A percentile compares a stretch with the other conserved stretches of the same genome.
Evolutionary conservation across 1,140 invertebrate species (phyloP).

Genomic region (Asbolus verrucosus): DNA sequence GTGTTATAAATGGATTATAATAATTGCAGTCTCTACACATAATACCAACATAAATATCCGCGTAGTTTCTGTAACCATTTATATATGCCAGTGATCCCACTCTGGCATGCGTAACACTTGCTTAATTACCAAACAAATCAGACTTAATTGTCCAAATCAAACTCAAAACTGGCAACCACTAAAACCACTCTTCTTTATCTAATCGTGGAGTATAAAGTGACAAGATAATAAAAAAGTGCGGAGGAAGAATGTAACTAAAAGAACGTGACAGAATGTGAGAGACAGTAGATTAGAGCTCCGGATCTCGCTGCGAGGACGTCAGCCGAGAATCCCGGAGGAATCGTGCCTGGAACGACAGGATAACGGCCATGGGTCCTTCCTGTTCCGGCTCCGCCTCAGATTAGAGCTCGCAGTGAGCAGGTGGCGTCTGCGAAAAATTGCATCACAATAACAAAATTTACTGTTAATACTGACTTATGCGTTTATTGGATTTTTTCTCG

Average conservation of each 20-base stretch:
- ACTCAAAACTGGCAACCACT: slow-evolving; percentile 4
- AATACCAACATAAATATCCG: slow-evolving; percentile 30
- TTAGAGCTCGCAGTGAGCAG: slow-evolving; percentile 25
- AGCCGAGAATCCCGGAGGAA: slow-evolving; percentile 29
- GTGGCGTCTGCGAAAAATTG: slow-evolving; percentile 18
- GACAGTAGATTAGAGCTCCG: slow-evolving; percentile 37
- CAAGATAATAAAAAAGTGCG: slow-evolving; percentile 12
- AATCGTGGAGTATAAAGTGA: slow-evolving; percentile 1
- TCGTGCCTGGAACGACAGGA: slow-evolving; percentile 34
- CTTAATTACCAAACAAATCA: slow-evolving; percentile 37
- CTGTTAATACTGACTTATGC: not conserved
- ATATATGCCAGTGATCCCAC: slow-evolving; percentile 4
- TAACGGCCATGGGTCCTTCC: slow-evolving; percentile 33
- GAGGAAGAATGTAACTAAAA: slow-evolving; percentile 8
- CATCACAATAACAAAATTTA: not conserved
- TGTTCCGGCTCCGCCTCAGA: slow-evolving; percentile 35
- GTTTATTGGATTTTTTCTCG: not conserved
- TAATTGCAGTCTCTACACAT: slow-evolving; percentile 11
- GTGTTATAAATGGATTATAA: slow-evolving; percentile 38
- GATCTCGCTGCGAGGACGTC: slow-evolving; percentile 19
- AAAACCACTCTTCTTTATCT: slow-evolving; percentile 5
- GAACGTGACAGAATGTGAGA: slow-evolving; percentile 31
- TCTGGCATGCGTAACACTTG: slow-evolving; percentile 1
- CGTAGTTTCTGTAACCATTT: slow-evolving; percentile 8
- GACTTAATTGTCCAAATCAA: slow-evolving; percentile 7